Base-by-base conservation (phyloP, 2,888 invertebrate genomes). In the Drosophila anomalipes region DNA sequence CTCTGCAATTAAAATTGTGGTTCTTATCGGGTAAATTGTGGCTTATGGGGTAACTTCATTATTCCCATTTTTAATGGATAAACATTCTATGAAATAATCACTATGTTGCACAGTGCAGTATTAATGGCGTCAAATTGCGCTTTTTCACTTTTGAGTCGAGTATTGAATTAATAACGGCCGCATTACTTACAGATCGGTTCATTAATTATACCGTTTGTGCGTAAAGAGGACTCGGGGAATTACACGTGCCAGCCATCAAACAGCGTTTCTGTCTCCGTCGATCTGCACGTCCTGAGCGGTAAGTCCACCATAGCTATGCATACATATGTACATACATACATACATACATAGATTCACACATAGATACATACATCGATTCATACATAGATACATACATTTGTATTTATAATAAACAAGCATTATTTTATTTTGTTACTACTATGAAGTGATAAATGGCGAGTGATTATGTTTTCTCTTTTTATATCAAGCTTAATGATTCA, bases 181-280 rank as follows among this genome's bases (percentile, higher is more conserved):
- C 78, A 68, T 75, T 77, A 72, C 70, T 82, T 88, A 63, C 80
- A 93, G 94, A 93, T 94, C 91, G 93, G 93, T 60, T 93, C 93
- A 73, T 86, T 94, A 84, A 93, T 93, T 80, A 94, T 94, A 90
- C 93, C 93, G 37, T 91, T 92, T 79, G 93, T 93, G 70, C 93
- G 91, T 67, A 94, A 93, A 81, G 91, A 91, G 82, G 93, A 94
- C 77, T 93, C 93, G 33, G 93, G 97, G 85, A 97, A 97, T 94
- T 99, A 99, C 94, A 98, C 98, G 70, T 98, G 99, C 94, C 96
- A 97, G 91, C 98, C 99, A 79, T 97, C 97, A 91, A 99, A 98
- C 94, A 96, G 97, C 85, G 96, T 97, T 94, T 96, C 97, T 74
- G 97, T 97, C 77, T 97, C 97, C 93, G 97, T 98, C 77, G 96